phyloP scores from a whole-genome alignment of 2,888 invertebrate genomes.

The Lepidochitona cinerea region DNA sequence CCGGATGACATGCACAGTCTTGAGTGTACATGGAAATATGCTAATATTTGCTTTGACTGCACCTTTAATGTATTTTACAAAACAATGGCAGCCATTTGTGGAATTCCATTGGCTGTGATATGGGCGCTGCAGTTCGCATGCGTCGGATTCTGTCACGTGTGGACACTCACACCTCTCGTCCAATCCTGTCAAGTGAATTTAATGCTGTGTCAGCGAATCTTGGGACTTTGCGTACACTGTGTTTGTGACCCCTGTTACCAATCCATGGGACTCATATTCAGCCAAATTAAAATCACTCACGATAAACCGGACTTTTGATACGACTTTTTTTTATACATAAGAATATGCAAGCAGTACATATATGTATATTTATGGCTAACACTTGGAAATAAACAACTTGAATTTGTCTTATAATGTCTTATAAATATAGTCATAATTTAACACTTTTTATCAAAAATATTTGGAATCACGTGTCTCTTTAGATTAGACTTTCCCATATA shows the following conservation, averaged over 20 bases:
- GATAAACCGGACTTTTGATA: neutral
- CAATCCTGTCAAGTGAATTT: constrained; percentile 66
- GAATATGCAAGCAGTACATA: no score
- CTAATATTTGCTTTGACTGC: constrained; percentile 77
- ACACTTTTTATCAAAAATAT: no score
- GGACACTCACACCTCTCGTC: constrained; percentile 80
- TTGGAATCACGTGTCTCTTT: no score
- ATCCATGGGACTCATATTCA: constrained; percentile 20
- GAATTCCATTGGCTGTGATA: constrained; percentile 77
- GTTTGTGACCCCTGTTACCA: constrained; percentile 23
- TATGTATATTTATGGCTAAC: no score
- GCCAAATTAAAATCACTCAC: constrained; percentile 17
- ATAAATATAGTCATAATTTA: no score
- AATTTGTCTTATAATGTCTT: no score
- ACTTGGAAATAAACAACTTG: no score
- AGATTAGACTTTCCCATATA: no score
- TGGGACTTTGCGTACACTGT: constrained; percentile 16
- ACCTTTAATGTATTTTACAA: constrained; percentile 80
- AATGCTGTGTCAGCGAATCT: neutral
- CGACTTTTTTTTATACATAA: no score
- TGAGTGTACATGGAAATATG: constrained; percentile 78
- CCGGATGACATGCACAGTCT: constrained; percentile 69
- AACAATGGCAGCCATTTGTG: constrained; percentile 77
- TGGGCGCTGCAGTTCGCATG: constrained; percentile 51
- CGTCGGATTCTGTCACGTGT: constrained; percentile 77